Evolutionary conservation across 2,888 invertebrate species (phyloP).

Genomic region (Dusona sp.): DNA sequence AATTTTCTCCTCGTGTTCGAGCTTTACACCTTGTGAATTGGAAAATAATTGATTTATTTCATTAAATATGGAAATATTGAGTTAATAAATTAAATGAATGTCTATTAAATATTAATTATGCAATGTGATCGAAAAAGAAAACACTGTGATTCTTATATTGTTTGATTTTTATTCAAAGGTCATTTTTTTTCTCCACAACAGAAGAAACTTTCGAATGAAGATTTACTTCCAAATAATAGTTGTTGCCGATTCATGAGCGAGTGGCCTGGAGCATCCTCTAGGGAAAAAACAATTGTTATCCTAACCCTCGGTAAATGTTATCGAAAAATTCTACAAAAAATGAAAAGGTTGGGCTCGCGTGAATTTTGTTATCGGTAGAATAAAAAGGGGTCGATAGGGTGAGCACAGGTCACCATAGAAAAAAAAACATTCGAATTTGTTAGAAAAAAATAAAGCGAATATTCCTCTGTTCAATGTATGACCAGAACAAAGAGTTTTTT

Average conservation of each 20-base stretch:
- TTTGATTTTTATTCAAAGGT: neutral
- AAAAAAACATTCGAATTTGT: constrained; percentile 40
- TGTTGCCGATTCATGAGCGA: neutral
- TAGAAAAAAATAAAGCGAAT: constrained; percentile 24
- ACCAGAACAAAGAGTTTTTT: constrained; percentile 57
- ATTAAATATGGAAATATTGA: neutral
- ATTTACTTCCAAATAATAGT: neutral
- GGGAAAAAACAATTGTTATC: neutral
- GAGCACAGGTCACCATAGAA: neutral
- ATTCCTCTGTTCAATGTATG: constrained; percentile 36
- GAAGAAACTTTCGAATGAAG: neutral
- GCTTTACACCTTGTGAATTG: neutral
- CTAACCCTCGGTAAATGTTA: neutral
- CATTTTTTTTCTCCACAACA: neutral
- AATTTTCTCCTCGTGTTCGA: neutral
- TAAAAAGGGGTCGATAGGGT: neutral
- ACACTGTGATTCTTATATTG: neutral
- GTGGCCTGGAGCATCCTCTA: neutral
- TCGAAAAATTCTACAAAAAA: neutral
- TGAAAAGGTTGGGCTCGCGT: neutral
- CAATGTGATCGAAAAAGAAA: neutral
- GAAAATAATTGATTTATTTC: neutral
- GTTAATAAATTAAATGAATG: neutral
- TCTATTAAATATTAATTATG: neutral
- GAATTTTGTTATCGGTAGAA: neutral